A percentile compares a stretch with the other conserved stretches of the same genome.
Conservation (phyloP, 2,888 invertebrate species). For the Amphiduros pacificus region DNA sequence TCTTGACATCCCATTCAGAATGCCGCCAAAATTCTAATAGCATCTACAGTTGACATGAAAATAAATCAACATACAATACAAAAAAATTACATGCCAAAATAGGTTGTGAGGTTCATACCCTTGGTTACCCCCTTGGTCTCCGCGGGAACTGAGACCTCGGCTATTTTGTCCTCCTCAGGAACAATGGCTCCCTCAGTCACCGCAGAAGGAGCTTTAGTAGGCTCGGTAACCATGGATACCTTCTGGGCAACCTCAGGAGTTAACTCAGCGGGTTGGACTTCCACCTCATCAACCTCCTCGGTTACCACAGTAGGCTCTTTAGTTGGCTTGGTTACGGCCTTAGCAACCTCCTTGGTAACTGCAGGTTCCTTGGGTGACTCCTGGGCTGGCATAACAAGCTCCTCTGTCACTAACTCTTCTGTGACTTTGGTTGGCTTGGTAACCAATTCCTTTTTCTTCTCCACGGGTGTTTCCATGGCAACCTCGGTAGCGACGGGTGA, state of each 20-base stretch:
- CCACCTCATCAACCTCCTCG: neutral
- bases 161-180: neutral
- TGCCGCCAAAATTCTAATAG: neutral
- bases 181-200: neutral
- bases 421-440: too few relatives aligned
- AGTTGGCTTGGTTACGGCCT: neutral
- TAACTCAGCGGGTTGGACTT: neutral
- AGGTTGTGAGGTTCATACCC: too few relatives aligned
- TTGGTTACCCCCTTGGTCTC: neutral
- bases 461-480: too few relatives aligned
- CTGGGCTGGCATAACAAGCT: too few relatives aligned
- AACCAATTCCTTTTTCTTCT: too few relatives aligned
- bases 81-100: neutral
- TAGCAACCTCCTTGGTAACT: neutral
- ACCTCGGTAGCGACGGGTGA: too few relatives aligned
- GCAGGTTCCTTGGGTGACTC: neutral
- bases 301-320: neutral
- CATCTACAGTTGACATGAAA: neutral
- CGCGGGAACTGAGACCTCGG: neutral
- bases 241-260: neutral
- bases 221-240: neutral
- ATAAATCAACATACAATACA: neutral
- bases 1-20: neutral
- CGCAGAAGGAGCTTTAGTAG: neutral
- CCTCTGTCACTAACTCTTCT: too few relatives aligned